Percentiles rank a stretch among this genome's conserved stretches.
These are phyloP conservation scores for Panzeria rudis DNA, from an alignment of 2,888 invertebrate species.

Conservation along the genomic window DNA sequence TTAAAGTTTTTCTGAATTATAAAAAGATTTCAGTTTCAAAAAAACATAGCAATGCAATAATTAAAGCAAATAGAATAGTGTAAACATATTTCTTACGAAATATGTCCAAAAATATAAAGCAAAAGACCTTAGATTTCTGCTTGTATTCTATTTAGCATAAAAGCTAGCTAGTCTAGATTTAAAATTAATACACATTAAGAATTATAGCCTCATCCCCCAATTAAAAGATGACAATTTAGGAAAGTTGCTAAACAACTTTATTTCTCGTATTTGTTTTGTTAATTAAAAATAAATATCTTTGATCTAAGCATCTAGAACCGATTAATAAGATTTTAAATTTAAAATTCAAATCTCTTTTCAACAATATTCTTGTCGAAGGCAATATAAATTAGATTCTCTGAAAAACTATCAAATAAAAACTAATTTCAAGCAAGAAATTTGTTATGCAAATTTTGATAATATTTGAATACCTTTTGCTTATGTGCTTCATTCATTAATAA, in stretches of 20 bases:
- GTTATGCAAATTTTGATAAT: constrained; percentile 28
- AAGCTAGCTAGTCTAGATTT: neutral
- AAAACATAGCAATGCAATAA: no score
- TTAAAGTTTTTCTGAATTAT: no score
- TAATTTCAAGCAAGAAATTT: neutral
- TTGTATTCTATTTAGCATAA: no score
- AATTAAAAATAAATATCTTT: neutral
- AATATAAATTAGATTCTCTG: constrained; percentile 11
- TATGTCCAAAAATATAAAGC: no score
- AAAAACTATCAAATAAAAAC: constrained; percentile 13
- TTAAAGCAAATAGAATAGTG: no score
- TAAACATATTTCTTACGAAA: no score
- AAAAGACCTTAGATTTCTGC: no score
- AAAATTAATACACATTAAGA: neutral
- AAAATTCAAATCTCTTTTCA: constrained; percentile 26
- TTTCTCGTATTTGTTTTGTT: neutral
- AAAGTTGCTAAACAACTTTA: constrained; percentile 49
- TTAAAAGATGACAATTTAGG: neutral
- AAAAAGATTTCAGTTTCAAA: no score
- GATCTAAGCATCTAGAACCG: constrained; percentile 10
- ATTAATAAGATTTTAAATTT: constrained; percentile 18
- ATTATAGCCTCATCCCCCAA: neutral
- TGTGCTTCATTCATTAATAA: no score
- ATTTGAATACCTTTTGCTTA: no score
- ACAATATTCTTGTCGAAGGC: neutral